Conservation (phyloP, 92 coral and sea anemone species). For the Phymanthus crucifer region DNA sequence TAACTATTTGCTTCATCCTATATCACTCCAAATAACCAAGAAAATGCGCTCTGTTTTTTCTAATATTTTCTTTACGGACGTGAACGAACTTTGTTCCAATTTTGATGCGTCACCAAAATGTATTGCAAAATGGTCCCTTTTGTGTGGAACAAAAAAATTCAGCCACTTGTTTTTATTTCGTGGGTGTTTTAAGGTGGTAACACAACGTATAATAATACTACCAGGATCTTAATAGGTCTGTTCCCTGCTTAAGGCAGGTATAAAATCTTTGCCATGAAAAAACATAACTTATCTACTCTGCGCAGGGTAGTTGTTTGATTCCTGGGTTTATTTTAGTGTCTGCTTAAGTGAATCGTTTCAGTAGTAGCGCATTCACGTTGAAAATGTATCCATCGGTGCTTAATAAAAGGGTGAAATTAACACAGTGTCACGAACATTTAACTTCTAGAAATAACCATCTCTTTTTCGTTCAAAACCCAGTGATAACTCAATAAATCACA, state of each 20-base stretch:
- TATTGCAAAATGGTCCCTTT: neutral
- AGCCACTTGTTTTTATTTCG: neutral
- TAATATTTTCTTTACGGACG: neutral
- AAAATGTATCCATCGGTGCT: constrained; percentile 10
- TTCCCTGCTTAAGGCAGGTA: constrained; percentile 14
- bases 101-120: neutral
- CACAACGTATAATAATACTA: constrained; percentile 14
- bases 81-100: neutral
- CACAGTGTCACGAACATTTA: constrained; percentile 22
- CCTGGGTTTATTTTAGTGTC: constrained; percentile 3
- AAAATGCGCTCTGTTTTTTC: neutral
- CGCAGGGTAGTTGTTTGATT: constrained; percentile 2
- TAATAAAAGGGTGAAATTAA: constrained; percentile 18
- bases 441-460: neutral
- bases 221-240: constrained; percentile 23
- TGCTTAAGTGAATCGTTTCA: constrained; percentile 9
- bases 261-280: neutral
- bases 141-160: neutral
- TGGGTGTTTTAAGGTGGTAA: constrained; percentile 29
- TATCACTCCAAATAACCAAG: neutral
- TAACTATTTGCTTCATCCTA: neutral
- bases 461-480: neutral
- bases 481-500: neutral
- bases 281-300: constrained; percentile 21
- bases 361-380: constrained; percentile 46